These are phyloP conservation scores for Lipophrys pholis DNA, from an alignment of 2,113 vertebrate genomes.

Conservation along the genomic window DNA sequence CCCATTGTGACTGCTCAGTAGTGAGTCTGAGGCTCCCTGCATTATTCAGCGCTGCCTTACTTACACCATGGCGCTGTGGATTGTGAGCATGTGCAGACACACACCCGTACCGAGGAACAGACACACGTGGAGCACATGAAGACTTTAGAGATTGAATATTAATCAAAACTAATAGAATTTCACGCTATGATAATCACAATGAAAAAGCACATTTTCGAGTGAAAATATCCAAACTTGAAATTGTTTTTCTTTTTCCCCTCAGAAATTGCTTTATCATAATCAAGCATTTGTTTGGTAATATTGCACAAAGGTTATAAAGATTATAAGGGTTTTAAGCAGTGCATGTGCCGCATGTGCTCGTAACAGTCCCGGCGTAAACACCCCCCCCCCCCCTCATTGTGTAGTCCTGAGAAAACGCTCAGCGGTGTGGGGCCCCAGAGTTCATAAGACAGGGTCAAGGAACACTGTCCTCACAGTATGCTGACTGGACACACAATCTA, in stretches of 20 bases:
- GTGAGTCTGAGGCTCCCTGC: slow-evolving; percentile 56
- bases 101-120: slow-evolving; percentile 11
- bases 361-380: neutral
- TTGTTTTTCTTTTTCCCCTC: too few relatives aligned
- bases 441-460: slow-evolving; percentile 67
- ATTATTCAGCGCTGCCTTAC: slow-evolving; percentile 70
- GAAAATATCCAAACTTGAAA: too few relatives aligned
- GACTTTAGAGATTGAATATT: slow-evolving; percentile 5
- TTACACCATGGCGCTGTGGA: slow-evolving; percentile 55
- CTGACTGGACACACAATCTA: slow-evolving; percentile 69
- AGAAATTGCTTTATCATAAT: too few relatives aligned
- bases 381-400: slow-evolving; percentile 31
- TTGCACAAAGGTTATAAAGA: neutral
- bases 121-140: slow-evolving; percentile 14
- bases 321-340: neutral
- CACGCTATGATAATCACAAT: too few relatives aligned
- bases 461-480: slow-evolving; percentile 54
- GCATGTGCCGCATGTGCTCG: too few relatives aligned
- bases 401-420: slow-evolving; percentile 38
- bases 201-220: too few relatives aligned
- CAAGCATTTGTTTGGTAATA: too few relatives aligned
- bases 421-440: slow-evolving; percentile 20
- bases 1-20: slow-evolving; percentile 60
- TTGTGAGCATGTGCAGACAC: slow-evolving; percentile 50
- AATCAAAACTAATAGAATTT: too few relatives aligned